These are phyloP conservation scores for Actenoides hombroni DNA, from an alignment of 2,113 vertebrate species.

Conservation along the genomic window DNA sequence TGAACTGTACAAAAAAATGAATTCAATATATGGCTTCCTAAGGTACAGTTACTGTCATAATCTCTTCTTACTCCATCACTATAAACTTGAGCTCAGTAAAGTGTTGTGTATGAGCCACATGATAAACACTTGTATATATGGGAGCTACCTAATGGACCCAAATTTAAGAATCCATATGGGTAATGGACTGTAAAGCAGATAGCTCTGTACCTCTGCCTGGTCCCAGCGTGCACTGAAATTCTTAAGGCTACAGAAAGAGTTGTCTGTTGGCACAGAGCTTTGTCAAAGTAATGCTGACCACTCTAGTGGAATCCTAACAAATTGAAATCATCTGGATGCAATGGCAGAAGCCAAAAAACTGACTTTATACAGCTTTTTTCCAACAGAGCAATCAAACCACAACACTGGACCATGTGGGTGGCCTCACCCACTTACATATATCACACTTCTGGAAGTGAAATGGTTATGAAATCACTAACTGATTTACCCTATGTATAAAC, in stretches of 20 bases:
- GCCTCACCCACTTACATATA: constrained; percentile 36
- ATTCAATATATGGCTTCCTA: not conserved
- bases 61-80: not conserved
- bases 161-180: constrained; percentile 1
- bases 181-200: not conserved
- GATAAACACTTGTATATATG: constrained; percentile 7
- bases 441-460: constrained; percentile 22
- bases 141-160: not conserved
- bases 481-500: constrained; percentile 7
- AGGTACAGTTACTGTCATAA: not conserved
- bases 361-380: constrained; percentile 64
- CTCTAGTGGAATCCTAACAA: constrained; percentile 66
- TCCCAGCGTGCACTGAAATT: not conserved
- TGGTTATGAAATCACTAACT: constrained; percentile 44
- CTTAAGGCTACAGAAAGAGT: constrained; percentile 10
- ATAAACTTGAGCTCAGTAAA: constrained; percentile 4
- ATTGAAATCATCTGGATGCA: constrained; percentile 75
- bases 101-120: not conserved
- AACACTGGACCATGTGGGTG: constrained; percentile 72
- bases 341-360: constrained; percentile 56
- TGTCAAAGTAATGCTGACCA: constrained; percentile 66
- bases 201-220: constrained; percentile 11
- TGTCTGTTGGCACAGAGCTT: constrained; percentile 54
- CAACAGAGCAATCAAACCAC: constrained; percentile 66
- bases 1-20: constrained; percentile 5